A percentile compares a stretch with the other conserved stretches of the same genome.
Conservation (phyloP, 2,113 vertebrate species). For the Leptobrachium leishanense region DNA sequence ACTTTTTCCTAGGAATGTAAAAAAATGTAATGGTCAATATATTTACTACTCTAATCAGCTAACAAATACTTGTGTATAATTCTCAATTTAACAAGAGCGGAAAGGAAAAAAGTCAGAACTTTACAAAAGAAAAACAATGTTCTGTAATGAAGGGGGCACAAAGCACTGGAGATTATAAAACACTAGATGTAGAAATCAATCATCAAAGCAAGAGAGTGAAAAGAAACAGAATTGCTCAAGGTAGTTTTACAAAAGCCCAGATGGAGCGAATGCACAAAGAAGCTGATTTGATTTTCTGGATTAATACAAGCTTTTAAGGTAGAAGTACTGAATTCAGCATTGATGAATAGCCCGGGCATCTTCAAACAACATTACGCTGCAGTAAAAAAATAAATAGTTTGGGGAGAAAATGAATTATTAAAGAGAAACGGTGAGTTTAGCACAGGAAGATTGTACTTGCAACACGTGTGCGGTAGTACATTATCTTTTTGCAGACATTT, state of each 20-base stretch:
- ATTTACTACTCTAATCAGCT: no score
- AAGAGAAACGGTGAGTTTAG: not conserved
- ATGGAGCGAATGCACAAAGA: not conserved
- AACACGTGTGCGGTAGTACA: no score
- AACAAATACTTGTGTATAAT: no score
- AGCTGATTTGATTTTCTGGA: not conserved
- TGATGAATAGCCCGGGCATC: not conserved
- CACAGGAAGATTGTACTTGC: no score
- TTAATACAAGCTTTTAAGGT: conserved; percentile 5
- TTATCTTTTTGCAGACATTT: no score
- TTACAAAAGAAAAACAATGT: conserved; percentile 1
- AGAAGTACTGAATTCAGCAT: not conserved
- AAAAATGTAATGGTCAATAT: no score
- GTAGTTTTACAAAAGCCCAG: not conserved
- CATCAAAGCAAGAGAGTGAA: not conserved
- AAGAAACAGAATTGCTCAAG: not conserved
- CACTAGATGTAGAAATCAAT: conserved; percentile 9
- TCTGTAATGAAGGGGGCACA: not conserved
- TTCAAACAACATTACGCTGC: not conserved
- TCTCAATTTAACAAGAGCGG: no score
- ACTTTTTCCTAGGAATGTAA: no score
- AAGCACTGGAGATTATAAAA: not conserved
- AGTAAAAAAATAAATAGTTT: not conserved
- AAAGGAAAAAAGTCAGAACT: no score
- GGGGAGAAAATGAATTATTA: not conserved